phyloP scores from a whole-genome alignment of 1,140 invertebrate species.

The Micrasema longulum region DNA sequence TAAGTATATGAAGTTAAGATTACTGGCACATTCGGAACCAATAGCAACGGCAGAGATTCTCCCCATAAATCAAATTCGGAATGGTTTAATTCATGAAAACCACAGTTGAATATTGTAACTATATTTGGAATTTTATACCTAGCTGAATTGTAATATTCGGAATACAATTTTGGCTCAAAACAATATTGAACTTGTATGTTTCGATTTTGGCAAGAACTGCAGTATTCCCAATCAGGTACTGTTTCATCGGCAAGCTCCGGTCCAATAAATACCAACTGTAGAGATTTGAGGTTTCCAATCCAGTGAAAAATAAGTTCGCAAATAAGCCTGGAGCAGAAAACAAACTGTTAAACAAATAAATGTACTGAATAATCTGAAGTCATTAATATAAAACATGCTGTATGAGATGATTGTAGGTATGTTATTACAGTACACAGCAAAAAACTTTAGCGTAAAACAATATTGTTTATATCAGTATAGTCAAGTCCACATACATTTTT shows the following conservation, averaged over 20 bases:
- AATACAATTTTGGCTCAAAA: slow-evolving; percentile 54
- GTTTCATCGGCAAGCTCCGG: slow-evolving; percentile 51
- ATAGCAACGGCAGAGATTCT: slow-evolving; percentile 54
- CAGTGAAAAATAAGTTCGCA: slow-evolving; percentile 54
- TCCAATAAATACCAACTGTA: slow-evolving; percentile 57
- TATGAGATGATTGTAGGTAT: too few species aligned
- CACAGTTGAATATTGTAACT: slow-evolving; percentile 59
- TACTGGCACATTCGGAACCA: slow-evolving; percentile 54
- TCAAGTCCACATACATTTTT: too few species aligned
- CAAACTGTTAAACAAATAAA: too few species aligned
- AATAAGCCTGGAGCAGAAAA: slow-evolving; percentile 54
- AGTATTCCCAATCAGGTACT: slow-evolving; percentile 45
- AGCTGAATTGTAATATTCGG: slow-evolving; percentile 49
- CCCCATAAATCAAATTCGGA: slow-evolving; percentile 56
- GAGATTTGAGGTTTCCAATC: slow-evolving; percentile 54
- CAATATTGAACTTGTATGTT: slow-evolving; percentile 43
- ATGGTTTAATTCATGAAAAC: slow-evolving; percentile 57
- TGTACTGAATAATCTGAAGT: too few species aligned
- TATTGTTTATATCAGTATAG: too few species aligned
- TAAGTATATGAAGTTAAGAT: slow-evolving; percentile 59
- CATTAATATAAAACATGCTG: too few species aligned
- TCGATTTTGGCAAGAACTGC: slow-evolving; percentile 49
- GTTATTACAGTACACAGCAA: too few species aligned
- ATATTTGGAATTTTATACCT: slow-evolving; percentile 55
- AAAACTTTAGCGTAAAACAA: too few species aligned